Conservation (phyloP, 2,797 vertebrate genomes). For the Epinephelus malabaricus region DNA sequence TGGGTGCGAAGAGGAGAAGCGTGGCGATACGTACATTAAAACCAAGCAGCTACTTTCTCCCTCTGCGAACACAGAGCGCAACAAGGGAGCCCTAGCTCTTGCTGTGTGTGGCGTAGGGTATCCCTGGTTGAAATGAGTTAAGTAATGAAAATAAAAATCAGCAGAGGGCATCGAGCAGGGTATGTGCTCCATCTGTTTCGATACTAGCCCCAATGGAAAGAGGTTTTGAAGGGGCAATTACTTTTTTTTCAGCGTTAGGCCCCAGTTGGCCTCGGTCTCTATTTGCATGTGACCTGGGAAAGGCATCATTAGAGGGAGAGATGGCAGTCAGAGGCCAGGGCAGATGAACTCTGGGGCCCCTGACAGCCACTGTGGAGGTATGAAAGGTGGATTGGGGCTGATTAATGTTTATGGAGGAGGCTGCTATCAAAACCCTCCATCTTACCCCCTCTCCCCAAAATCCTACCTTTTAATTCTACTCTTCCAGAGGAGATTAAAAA, state of each 20-base stretch:
- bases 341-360: slow-evolving; percentile 65
- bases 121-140: slow-evolving; percentile 47
- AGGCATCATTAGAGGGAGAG: slow-evolving; percentile 74
- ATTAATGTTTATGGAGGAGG: slow-evolving; percentile 78
- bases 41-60: background rate
- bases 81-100: slow-evolving; percentile 42
- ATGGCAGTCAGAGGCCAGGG: slow-evolving; percentile 57
- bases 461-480: slow-evolving; percentile 43
- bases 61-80: slow-evolving; percentile 6
- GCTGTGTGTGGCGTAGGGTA: slow-evolving; percentile 7
- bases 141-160: slow-evolving; percentile 64
- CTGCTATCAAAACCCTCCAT: slow-evolving; percentile 38
- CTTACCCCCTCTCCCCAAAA: slow-evolving; percentile 6
- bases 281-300: slow-evolving; percentile 71
- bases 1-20: slow-evolving; percentile 20
- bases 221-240: slow-evolving; percentile 70
- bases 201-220: slow-evolving; percentile 45
- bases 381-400: slow-evolving; percentile 58
- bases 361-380: slow-evolving; percentile 37
- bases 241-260: slow-evolving; percentile 44
- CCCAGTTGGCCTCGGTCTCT: slow-evolving; percentile 48
- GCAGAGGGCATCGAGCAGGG: slow-evolving; percentile 59
- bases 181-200: slow-evolving; percentile 67
- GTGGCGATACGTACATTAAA: slow-evolving; percentile 29
- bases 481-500: slow-evolving; percentile 42